phyloP scores from a whole-genome alignment of 2,888 invertebrate species.

The Leptodirus hochenwartii region DNA sequence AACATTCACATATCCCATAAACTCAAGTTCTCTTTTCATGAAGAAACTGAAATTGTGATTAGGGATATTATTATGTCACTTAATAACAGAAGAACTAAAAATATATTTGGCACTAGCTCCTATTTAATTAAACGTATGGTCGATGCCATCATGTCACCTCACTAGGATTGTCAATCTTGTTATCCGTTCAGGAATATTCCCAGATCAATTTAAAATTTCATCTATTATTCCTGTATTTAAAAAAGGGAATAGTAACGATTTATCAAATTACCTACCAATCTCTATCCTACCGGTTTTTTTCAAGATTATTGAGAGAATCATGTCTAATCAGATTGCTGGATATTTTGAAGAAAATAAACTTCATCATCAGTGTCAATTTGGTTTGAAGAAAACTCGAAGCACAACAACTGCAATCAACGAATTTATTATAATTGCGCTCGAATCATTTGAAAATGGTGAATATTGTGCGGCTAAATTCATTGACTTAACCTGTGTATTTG shows the following conservation, averaged over 20 bases:
- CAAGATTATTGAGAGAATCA: conserved; percentile 1
- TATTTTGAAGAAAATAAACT: conserved; percentile 2
- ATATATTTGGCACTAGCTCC: too few species aligned
- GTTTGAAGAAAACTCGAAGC: neutral
- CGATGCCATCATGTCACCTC: too few species aligned
- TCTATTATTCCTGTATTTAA: too few species aligned
- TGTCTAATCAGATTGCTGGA: conserved; percentile 2
- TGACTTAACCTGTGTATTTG: conserved; percentile 1
- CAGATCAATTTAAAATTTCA: too few species aligned
- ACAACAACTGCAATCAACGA: neutral
- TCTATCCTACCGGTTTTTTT: neutral
- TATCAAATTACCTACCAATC: neutral
- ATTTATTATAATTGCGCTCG: neutral
- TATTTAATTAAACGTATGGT: too few species aligned
- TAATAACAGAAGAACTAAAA: too few species aligned
- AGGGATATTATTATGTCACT: too few species aligned
- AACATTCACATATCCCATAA: too few species aligned
- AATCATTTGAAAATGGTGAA: conserved; percentile 2
- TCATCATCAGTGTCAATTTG: neutral
- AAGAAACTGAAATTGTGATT: too few species aligned
- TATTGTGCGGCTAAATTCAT: conserved; percentile 1
- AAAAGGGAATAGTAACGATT: neutral
- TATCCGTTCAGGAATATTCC: too few species aligned
- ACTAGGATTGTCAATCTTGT: too few species aligned
- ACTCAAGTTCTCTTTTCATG: too few species aligned